phyloP scores from a whole-genome alignment of 2,113 vertebrate species.

The Laticauda laticaudata region DNA sequence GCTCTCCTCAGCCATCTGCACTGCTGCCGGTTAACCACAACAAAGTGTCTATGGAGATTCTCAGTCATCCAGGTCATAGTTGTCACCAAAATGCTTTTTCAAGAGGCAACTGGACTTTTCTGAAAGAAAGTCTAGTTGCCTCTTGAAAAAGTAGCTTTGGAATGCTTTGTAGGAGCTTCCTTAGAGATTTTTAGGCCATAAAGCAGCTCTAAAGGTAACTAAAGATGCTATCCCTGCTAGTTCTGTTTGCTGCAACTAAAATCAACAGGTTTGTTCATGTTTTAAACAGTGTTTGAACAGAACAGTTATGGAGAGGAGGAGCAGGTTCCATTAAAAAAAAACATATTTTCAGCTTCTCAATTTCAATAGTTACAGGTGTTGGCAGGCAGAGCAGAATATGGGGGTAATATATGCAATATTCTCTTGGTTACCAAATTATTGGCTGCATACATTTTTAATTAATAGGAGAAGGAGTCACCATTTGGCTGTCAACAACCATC shows the following conservation, averaged over 20 bases:
- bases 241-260: background rate
- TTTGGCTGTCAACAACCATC: constrained; percentile 68
- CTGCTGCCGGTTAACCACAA: no score
- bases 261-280: background rate
- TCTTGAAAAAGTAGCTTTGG: no score
- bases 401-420: constrained; percentile 60
- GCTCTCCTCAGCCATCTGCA: no score
- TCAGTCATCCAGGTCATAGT: no score
- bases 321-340: background rate
- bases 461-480: constrained; percentile 58
- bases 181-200: background rate
- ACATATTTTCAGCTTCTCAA: constrained; percentile 10
- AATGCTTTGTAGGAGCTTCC: background rate
- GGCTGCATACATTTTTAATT: constrained; percentile 69
- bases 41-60: no score
- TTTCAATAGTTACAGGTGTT: constrained; percentile 55
- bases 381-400: constrained; percentile 45
- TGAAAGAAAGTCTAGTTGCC: no score
- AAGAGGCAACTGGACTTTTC: no score
- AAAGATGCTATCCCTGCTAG: background rate
- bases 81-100: no score
- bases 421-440: constrained; percentile 68
- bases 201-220: background rate
- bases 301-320: background rate
- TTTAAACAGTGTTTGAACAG: background rate